Base-by-base conservation (phyloP, 1,140 invertebrate genomes). In the Dendrolimus punctatus region DNA sequence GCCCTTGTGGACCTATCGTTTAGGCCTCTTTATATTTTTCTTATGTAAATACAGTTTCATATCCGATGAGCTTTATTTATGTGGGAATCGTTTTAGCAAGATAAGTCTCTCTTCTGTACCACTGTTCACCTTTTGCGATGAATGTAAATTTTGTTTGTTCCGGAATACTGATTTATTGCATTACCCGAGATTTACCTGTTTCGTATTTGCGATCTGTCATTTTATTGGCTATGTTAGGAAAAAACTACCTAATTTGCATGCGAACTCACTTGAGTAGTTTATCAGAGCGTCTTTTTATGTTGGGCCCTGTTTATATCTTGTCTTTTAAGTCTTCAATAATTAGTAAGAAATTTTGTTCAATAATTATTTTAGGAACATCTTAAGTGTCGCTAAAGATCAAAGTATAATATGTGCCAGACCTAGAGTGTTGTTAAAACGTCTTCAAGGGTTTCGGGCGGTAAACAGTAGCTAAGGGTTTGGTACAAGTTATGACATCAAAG, bases 11-110 rank as follows among this genome's bases (percentile, higher is more conserved):
- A 73, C 71, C 74, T 80, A 80, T 82, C 81, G 80, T 82, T 86
- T 86, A 79, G 81, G 80, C 81, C 76, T 83, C 74, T 81, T 86
- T 85, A 86, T 84, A 85, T 85, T 85, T 85, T 85, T 83, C 81
- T 81, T 86, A 85, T 86, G 83, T 86, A 85, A 86, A 86, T 86
- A 79, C 76, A 50, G 69, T 77, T 83, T 86, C 80, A 86, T 86
- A 86, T 86, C 79, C 81, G 78, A 83, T 84, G 80, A 86, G 83
- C 78, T 86, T 86, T 86, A 86, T 86, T 86, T 86, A 86, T 86
- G 83, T 86, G 83, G 81, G 80, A 86, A 86, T 85, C 81, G 81
- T 85, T 86, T 84, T 83, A 76, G 78, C 81, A 69, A 85, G 76
- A 85, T 85, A 83, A 79, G 78, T 81, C 77, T 74, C 67, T 68